Conservation (phyloP, 2,888 invertebrate genomes). For the Prosopocoilus inquinatus region DNA sequence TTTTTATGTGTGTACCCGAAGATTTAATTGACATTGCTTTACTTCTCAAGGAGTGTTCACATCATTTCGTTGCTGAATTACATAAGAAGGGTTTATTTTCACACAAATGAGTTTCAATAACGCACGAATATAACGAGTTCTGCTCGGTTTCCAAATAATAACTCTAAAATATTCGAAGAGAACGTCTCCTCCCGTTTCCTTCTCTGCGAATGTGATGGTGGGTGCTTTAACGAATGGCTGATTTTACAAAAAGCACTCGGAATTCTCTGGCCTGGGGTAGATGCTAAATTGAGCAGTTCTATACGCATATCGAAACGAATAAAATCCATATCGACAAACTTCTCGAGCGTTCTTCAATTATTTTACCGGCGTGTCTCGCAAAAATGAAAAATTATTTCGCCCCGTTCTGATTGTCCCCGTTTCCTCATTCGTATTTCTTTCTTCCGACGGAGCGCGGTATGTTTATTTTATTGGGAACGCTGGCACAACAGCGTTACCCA, state of each 20-base stretch:
- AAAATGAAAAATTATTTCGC: neutral
- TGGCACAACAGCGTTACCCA: no score
- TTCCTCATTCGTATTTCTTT: no score
- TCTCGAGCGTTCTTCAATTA: slow-evolving; percentile 1
- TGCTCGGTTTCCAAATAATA: neutral
- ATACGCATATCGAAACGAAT: slow-evolving; percentile 8
- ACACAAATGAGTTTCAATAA: neutral
- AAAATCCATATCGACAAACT: neutral
- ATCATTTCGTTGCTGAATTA: no score
- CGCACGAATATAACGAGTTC: neutral
- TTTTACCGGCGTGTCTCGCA: neutral
- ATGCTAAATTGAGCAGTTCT: slow-evolving; percentile 10
- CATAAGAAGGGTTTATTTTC: neutral
- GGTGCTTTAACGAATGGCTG: slow-evolving; percentile 15
- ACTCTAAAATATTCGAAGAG: neutral
- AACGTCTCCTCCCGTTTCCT: neutral
- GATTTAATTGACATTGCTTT: no score
- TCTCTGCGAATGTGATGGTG: slow-evolving; percentile 1
- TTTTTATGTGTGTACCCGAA: no score
- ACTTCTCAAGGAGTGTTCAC: no score
- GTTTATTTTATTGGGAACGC: no score
- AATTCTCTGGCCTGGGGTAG: slow-evolving; percentile 1
- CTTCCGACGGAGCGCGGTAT: no score
- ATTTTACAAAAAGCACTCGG: slow-evolving; percentile 14
- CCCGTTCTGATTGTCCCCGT: neutral